Percentiles rank a stretch among this genome's conserved stretches.
Conservation (phyloP, 2,888 invertebrate genomes). For the Drosophila koepferae region DNA sequence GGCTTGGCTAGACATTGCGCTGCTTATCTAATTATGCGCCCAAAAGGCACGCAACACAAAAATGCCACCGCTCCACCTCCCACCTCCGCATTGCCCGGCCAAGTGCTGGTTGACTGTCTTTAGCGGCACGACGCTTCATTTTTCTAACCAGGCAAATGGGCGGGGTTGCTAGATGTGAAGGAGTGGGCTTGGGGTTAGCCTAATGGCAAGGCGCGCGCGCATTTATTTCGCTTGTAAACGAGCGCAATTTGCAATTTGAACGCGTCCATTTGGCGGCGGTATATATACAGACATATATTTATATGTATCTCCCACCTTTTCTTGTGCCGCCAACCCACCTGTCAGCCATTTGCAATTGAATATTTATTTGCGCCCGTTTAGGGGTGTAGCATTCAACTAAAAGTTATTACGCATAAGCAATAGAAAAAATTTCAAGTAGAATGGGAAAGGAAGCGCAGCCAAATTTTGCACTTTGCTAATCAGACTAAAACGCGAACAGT, state of each 20-base stretch:
- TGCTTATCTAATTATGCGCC: slow-evolving; percentile 77
- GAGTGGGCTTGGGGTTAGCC: slow-evolving; percentile 10
- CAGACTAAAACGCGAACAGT: slow-evolving; percentile 26
- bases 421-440: slow-evolving; percentile 1
- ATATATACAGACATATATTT: not conserved
- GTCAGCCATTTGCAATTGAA: slow-evolving; percentile 63
- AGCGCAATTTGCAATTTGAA: slow-evolving; percentile 80
- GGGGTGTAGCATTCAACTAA: slow-evolving; percentile 56
- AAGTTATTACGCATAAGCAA: slow-evolving; percentile 64
- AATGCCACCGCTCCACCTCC: slow-evolving; percentile 33
- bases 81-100: not conserved
- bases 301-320: not conserved
- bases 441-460: slow-evolving; percentile 10
- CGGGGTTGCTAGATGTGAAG: not conserved
- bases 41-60: slow-evolving; percentile 67
- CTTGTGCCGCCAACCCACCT: not conserved
- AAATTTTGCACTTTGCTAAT: slow-evolving; percentile 45
- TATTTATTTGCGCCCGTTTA: slow-evolving; percentile 59
- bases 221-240: slow-evolving; percentile 80
- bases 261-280: slow-evolving; percentile 66
- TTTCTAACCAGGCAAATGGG: slow-evolving; percentile 59
- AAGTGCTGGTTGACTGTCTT: slow-evolving; percentile 53
- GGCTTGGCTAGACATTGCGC: slow-evolving; percentile 57
- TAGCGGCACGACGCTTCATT: slow-evolving; percentile 73
- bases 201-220: slow-evolving; percentile 60